A percentile compares a stretch with the other conserved stretches of the same genome.
Evolutionary conservation across 2,113 vertebrate species (phyloP).

Genomic region (Eptatretus burgeri): DNA sequence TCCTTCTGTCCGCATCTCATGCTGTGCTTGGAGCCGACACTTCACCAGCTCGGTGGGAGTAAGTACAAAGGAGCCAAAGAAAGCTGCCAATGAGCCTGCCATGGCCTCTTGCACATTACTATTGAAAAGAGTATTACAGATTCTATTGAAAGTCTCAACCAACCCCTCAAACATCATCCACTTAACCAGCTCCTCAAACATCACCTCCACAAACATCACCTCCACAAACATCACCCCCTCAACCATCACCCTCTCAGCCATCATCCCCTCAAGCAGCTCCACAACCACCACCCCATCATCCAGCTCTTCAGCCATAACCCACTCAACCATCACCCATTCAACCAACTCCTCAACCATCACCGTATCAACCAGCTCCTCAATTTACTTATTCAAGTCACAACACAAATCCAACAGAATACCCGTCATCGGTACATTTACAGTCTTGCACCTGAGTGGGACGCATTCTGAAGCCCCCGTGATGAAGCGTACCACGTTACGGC

Average conservation of each 20-base stretch:
- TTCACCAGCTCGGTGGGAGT: conserved; percentile 17
- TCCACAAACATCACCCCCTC: not conserved
- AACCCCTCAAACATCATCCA: not conserved
- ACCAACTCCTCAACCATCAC: no score
- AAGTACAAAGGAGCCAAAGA: conserved; percentile 14
- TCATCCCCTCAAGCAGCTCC: conserved; percentile 10
- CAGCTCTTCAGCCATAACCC: no score
- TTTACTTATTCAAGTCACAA: no score
- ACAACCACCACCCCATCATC: no score
- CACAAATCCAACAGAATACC: no score
- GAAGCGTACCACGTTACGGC: conserved; percentile 6
- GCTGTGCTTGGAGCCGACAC: conserved; percentile 14
- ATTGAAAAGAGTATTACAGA: not conserved
- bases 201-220: conserved; percentile 9
- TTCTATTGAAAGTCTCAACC: no score
- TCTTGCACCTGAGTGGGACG: no score
- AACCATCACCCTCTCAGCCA: conserved; percentile 9
- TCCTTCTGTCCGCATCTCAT: conserved; percentile 12
- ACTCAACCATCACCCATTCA: no score
- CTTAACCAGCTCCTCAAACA: not conserved
- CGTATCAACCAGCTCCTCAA: no score
- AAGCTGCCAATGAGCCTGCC: conserved; percentile 12
- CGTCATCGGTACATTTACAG: no score
- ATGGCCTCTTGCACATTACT: conserved; percentile 13
- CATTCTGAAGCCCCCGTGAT: no score